These are phyloP conservation scores for Parambassis ranga DNA, from an alignment of 2,797 vertebrate genomes.

Conservation along the genomic window DNA sequence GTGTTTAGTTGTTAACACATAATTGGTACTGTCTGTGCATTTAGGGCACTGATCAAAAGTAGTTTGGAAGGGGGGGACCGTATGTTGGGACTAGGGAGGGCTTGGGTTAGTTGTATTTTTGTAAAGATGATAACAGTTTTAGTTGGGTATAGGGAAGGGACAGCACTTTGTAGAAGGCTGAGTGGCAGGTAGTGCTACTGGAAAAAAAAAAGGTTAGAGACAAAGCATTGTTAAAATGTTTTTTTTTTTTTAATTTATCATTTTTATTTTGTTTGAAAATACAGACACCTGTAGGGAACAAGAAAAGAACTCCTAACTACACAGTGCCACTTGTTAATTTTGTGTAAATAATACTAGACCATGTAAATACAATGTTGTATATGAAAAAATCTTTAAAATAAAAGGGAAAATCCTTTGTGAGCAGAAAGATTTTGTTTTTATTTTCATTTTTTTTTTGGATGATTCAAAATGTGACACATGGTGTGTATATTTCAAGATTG, in stretches of 20 bases:
- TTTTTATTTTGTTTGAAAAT: constrained; percentile 69
- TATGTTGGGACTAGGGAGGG: constrained; percentile 26
- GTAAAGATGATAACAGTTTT: constrained; percentile 60
- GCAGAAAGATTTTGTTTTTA: constrained; percentile 74
- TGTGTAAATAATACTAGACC: constrained; percentile 84
- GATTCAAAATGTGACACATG: constrained; percentile 65
- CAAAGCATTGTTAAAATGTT: constrained; percentile 62
- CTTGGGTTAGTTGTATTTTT: constrained; percentile 64
- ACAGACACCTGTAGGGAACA: constrained; percentile 74
- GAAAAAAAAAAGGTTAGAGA: constrained; percentile 44
- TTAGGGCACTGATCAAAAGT: constrained; percentile 56
- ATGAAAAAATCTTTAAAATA: constrained; percentile 87
- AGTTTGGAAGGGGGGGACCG: constrained; percentile 21
- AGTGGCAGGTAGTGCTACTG: constrained; percentile 75
- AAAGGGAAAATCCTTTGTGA: constrained; percentile 80
- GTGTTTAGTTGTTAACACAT: constrained; percentile 45
- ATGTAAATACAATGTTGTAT: constrained; percentile 88
- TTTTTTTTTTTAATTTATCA: constrained; percentile 71
- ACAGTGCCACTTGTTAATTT: constrained; percentile 84
- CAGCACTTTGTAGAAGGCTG: constrained; percentile 80
- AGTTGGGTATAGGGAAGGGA: constrained; percentile 63
- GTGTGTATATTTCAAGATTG: constrained; percentile 59
- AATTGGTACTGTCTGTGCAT: constrained; percentile 43
- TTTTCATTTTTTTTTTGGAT: constrained; percentile 38
- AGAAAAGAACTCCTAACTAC: constrained; percentile 77